These are phyloP conservation scores for Eristalis tenax DNA, from an alignment of 2,888 invertebrate species.

Conservation along the genomic window DNA sequence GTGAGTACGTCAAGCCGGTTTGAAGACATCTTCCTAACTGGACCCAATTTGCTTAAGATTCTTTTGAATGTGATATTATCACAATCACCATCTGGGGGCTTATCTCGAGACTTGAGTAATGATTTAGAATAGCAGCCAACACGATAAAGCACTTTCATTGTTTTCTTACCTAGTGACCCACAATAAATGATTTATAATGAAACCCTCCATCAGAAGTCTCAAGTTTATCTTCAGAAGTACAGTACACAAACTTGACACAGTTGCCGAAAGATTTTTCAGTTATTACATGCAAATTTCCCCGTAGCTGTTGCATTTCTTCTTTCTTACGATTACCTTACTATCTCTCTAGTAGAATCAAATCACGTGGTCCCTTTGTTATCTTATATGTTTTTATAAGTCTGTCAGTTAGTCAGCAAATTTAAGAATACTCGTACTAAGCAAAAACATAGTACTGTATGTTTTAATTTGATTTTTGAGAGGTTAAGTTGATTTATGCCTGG, in stretches of 20 bases:
- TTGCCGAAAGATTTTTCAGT: neutral
- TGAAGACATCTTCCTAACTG: constrained; percentile 37
- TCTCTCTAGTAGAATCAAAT: too few species aligned
- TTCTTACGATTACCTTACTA: too few species aligned
- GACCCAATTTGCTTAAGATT: constrained; percentile 7
- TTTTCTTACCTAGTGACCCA: neutral
- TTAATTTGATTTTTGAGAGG: too few species aligned
- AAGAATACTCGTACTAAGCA: too few species aligned
- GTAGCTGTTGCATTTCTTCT: neutral
- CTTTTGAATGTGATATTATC: neutral
- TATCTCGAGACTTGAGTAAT: constrained; percentile 30
- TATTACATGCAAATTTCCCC: neutral
- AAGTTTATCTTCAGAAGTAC: neutral
- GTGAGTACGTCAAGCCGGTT: constrained; percentile 14
- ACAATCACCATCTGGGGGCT: neutral
- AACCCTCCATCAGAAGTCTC: neutral
- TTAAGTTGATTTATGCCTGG: too few species aligned
- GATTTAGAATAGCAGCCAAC: neutral
- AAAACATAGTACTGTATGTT: too few species aligned
- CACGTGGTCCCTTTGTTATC: too few species aligned
- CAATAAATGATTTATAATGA: neutral
- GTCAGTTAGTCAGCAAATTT: too few species aligned
- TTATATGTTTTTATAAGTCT: too few species aligned
- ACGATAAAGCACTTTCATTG: neutral
- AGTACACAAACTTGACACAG: neutral